Evolutionary conservation across 2,113 vertebrate genomes (phyloP).

Genomic region (Plecotus auritus): DNA sequence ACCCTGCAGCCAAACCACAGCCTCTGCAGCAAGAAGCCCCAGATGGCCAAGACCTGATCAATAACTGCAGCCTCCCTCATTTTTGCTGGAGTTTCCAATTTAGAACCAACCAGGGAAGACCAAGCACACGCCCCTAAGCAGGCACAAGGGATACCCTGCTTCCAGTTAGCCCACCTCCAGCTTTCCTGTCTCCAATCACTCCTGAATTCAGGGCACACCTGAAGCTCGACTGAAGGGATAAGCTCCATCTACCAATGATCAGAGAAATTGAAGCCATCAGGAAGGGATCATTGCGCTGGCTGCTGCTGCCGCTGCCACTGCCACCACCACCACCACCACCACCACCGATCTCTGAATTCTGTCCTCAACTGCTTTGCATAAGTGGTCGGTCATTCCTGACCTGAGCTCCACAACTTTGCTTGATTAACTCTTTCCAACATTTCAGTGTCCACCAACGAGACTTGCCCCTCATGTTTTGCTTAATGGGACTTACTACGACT

Average conservation of each 20-base stretch:
- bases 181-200: neutral
- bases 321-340: too few species aligned
- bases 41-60: rapidly evolving
- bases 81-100: neutral
- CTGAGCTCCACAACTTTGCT: neutral
- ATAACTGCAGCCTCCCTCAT: neutral
- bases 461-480: neutral
- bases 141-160: rapidly evolving
- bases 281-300: neutral
- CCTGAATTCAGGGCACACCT: neutral
- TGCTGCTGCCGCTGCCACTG: too few species aligned
- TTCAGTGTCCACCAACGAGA: neutral
- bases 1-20: neutral
- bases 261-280: neutral
- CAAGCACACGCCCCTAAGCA: too few species aligned
- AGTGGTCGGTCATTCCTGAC: neutral
- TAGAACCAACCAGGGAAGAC: neutral
- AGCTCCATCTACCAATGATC: too few species aligned
- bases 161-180: neutral
- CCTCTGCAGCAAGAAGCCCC: neutral
- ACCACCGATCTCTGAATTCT: neutral
- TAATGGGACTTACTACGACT: neutral
- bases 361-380: neutral
- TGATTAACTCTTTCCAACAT: neutral
- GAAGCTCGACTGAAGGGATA: neutral